A percentile compares a stretch with the other conserved stretches of the same genome.
Conservation (phyloP, 2,797 vertebrate species). For the Lepilemur septentrionalis region DNA sequence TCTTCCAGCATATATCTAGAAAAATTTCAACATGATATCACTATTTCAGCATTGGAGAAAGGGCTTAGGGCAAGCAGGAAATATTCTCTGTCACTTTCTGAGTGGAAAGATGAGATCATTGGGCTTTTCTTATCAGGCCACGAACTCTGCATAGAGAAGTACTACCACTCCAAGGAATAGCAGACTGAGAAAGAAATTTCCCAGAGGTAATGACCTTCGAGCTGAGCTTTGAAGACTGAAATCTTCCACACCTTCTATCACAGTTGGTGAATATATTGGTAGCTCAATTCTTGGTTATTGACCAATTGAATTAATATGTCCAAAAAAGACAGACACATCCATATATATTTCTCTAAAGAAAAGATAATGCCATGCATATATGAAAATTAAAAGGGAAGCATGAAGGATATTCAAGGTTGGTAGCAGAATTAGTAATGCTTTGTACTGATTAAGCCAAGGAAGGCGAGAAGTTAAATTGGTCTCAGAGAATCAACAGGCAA, state of each 20-base stretch:
- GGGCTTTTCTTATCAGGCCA: neutral
- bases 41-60: slow-evolving; percentile 35
- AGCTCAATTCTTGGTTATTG: neutral
- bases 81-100: neutral
- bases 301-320: neutral
- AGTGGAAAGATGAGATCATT: neutral
- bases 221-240: slow-evolving; percentile 19
- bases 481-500: slow-evolving; percentile 45
- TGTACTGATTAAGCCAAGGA: slow-evolving; percentile 3
- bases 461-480: slow-evolving; percentile 28
- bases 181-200: neutral
- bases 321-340: neutral
- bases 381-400: neutral
- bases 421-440: neutral
- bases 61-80: neutral
- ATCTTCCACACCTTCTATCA: neutral
- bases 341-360: neutral
- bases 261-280: neutral
- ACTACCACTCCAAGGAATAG: neutral
- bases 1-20: slow-evolving; percentile 44
- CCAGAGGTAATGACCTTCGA: neutral
- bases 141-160: neutral
- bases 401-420: neutral
- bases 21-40: slow-evolving; percentile 57
- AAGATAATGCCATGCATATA: neutral